Percentiles rank a stretch among this genome's conserved stretches.
These are phyloP conservation scores for Tachycineta bicolor DNA, from an alignment of 2,113 vertebrate genomes.

Conservation along the genomic window DNA sequence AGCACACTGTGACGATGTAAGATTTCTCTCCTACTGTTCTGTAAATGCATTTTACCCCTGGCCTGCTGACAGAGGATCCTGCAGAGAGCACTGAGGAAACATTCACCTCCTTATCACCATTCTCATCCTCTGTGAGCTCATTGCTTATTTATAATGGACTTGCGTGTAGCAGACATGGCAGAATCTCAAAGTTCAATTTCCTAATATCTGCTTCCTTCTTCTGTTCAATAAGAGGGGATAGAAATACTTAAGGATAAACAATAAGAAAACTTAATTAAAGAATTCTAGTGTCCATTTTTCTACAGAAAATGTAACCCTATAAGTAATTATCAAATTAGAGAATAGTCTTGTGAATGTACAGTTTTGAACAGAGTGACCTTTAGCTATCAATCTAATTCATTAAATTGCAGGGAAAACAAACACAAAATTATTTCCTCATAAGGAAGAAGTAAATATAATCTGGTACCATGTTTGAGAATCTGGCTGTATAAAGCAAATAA, in stretches of 20 bases:
- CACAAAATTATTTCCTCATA: background rate
- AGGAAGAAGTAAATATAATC: background rate
- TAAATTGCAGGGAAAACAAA: background rate
- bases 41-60: conserved; percentile 22
- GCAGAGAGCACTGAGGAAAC: background rate
- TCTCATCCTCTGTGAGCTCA: background rate
- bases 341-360: background rate
- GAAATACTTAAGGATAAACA: background rate
- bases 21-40: background rate
- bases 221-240: background rate
- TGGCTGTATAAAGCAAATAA: background rate
- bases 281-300: background rate
- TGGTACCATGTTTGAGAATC: background rate
- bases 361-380: background rate
- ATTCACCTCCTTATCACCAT: conserved; percentile 3
- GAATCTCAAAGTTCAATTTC: background rate
- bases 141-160: conserved; percentile 11
- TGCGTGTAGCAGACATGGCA: background rate
- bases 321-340: background rate
- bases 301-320: background rate
- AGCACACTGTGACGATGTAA: background rate
- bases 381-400: background rate
- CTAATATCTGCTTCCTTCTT: conserved; percentile 25
- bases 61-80: conserved; percentile 21
- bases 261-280: background rate